Base-by-base conservation (phyloP, 1,140 invertebrate species). In the Galendromus occidentalis region DNA sequence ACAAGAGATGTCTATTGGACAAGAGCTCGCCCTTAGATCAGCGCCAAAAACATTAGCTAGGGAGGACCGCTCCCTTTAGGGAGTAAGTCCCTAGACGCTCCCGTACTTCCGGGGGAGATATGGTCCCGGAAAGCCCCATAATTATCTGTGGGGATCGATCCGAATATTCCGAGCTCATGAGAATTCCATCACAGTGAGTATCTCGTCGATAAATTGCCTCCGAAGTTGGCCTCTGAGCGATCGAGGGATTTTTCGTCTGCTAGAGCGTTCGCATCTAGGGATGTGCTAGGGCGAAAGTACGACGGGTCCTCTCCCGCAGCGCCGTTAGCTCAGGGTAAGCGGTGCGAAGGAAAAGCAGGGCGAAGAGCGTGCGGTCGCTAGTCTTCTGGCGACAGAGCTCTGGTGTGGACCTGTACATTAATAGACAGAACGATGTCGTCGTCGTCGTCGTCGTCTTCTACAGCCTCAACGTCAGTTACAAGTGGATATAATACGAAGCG, bases 21-120 rank as follows among this genome's bases (percentile, higher is more conserved):
- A 25, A 33, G 25, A 17, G 14, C 51, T 59, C 20, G 51, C 51
- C 25, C 4, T 59, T 59, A 25, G 22, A 59, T 17, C 14, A 59
- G 51, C 25, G 22, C 51, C 22, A 25, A 14, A 25, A 59, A 17
- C 51, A 29, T 59, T 33, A 33, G 14, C 51, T 59, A 59, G 51
- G 51, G 51, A 59, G 25, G 51, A 59, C 51, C 51, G 51, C 51
- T 59, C 51, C 51, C 51, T 59, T 59, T 59, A 59, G 51, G 51
- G 51, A 39, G 9, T 39, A 39, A 39, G 4, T 39, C 33, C 33
- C 33, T 9, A 39, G 33, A 39, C 33, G 4, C 33, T 39, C 33
- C 33, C 9, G 33, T 39, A 4, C 33, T 39, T 4, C 45, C 18
- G 12, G 14, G 20, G 18, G 14, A 47, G 4, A 22, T 44, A 12